These are phyloP conservation scores for Camelus bactrianus DNA, from an alignment of 2,113 vertebrate species.

Conservation along the genomic window DNA sequence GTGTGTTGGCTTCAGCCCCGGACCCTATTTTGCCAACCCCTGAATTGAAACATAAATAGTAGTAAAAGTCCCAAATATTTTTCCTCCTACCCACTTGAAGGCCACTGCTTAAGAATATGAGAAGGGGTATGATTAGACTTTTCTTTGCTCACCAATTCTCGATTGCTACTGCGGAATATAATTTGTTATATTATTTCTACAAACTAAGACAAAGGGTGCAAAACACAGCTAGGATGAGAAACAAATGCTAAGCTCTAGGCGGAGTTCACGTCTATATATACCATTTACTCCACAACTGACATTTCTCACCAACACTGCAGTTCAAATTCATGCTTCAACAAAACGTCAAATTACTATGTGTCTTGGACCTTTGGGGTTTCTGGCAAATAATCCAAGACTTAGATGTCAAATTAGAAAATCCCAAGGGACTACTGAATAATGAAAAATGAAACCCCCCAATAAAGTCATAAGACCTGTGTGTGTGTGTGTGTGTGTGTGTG, in stretches of 20 bases:
- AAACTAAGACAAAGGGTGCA: not conserved
- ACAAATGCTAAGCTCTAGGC: not conserved
- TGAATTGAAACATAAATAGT: not conserved
- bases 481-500: not conserved
- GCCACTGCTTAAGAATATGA: not conserved
- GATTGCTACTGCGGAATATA: not conserved
- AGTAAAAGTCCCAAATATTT: not conserved
- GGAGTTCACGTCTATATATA: not conserved
- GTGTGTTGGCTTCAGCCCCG: not conserved
- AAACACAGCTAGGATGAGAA: not conserved
- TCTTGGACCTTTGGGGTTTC: not conserved
- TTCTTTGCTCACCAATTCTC: not conserved
- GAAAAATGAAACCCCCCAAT: not conserved
- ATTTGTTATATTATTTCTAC: not conserved
- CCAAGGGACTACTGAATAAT: not conserved
- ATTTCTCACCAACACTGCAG: not conserved
- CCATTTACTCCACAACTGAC: slow-evolving; percentile 37
- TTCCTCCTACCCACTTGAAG: not conserved
- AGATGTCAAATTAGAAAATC: slow-evolving; percentile 32
- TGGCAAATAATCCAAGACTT: slow-evolving; percentile 13
- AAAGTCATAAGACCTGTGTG: not conserved
- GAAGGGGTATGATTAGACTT: not conserved
- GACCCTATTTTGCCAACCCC: not conserved
- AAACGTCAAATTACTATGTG: not conserved
- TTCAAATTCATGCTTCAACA: slow-evolving; percentile 41